A percentile compares a stretch with the other conserved stretches of the same genome.
These are phyloP conservation scores for Drosophila littoralis DNA, from an alignment of 1,140 invertebrate genomes.

Conservation along the genomic window DNA sequence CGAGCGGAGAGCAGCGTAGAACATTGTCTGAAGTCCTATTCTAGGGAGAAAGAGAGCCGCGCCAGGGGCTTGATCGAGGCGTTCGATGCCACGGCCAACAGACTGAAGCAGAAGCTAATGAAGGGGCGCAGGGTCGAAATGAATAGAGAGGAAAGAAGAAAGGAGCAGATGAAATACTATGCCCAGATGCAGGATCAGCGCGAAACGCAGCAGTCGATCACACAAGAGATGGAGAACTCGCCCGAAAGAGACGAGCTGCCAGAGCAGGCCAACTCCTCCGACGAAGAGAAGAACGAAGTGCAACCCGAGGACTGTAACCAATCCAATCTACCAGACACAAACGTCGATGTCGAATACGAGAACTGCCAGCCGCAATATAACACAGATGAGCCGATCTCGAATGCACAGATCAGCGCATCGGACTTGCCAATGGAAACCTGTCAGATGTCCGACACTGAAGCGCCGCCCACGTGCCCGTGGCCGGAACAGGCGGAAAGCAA, in stretches of 20 bases:
- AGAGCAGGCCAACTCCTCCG: background rate
- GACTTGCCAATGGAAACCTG: no score
- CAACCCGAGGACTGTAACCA: background rate
- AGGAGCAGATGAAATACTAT: background rate
- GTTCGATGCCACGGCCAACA: background rate
- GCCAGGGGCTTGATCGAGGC: conserved; percentile 12
- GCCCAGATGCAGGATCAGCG: background rate
- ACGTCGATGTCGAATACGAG: no score
- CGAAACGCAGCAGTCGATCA: background rate
- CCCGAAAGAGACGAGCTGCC: background rate
- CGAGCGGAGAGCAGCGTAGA: conserved; percentile 24
- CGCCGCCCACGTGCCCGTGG: no score
- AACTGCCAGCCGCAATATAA: background rate
- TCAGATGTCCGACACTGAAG: no score
- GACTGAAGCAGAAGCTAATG: conserved; percentile 16
- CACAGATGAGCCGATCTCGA: no score
- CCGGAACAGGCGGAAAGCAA: background rate
- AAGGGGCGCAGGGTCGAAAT: background rate
- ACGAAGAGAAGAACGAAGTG: background rate
- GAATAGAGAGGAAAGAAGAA: background rate
- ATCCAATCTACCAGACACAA: background rate
- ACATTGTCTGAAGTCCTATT: conserved; percentile 10
- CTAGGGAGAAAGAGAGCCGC: background rate
- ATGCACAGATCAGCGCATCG: no score
- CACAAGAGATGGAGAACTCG: no score